A percentile compares a stretch with the other conserved stretches of the same genome.
Evolutionary conservation across 2,888 invertebrate genomes (phyloP).

Genomic region (Terebella lapidaria): DNA sequence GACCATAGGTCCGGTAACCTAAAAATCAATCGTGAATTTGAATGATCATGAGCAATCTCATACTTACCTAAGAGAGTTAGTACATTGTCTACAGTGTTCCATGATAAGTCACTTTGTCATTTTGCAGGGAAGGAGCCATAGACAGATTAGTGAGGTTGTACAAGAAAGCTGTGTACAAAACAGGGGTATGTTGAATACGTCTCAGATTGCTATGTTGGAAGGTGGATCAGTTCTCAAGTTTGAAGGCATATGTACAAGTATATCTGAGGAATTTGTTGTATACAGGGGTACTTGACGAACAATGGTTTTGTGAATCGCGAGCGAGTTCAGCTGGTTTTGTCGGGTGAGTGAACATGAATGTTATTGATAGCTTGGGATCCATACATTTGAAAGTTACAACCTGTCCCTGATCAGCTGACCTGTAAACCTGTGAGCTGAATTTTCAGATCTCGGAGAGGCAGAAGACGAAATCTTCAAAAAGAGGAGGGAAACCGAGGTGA

Average conservation of each 20-base stretch:
- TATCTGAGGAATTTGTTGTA: constrained; percentile 1
- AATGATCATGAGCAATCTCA: too few relatives aligned
- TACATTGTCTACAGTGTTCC: too few relatives aligned
- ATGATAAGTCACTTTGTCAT: too few relatives aligned
- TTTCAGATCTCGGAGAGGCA: constrained; percentile 75
- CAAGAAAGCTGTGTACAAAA: constrained; percentile 88
- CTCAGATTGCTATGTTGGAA: neutral
- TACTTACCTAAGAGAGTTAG: too few relatives aligned
- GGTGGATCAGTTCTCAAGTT: neutral
- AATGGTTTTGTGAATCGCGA: constrained; percentile 89
- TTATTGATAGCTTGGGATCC: too few relatives aligned
- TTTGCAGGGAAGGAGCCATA: constrained; percentile 80
- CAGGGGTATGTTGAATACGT: constrained; percentile 59
- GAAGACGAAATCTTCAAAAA: constrained; percentile 97
- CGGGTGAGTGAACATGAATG: constrained; percentile 42
- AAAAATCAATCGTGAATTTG: too few relatives aligned
- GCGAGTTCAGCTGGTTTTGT: constrained; percentile 90
- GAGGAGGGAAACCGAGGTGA: constrained; percentile 74
- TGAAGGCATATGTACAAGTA: neutral
- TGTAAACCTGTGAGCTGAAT: too few relatives aligned
- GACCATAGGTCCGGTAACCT: too few relatives aligned
- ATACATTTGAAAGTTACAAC: too few relatives aligned
- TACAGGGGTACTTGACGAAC: constrained; percentile 86
- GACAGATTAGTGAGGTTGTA: constrained; percentile 88
- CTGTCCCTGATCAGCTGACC: too few relatives aligned